A percentile compares a stretch with the other conserved stretches of the same genome.
These are phyloP conservation scores for Hesperia comma DNA, from an alignment of 2,888 invertebrate genomes.

Conservation along the genomic window DNA sequence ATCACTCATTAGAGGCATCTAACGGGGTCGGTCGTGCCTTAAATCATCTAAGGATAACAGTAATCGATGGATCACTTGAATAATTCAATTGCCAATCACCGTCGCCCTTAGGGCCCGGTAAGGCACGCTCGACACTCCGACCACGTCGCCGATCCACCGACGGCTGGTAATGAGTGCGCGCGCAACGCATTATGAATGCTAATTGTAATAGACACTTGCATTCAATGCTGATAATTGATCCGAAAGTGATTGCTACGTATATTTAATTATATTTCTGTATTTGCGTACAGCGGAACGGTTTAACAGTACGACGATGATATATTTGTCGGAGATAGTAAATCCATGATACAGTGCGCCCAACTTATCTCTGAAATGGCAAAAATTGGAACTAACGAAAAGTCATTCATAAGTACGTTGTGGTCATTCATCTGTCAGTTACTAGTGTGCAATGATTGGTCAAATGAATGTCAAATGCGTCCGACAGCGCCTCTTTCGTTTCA, in stretches of 20 bases:
- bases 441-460: too few species aligned
- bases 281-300: too few species aligned
- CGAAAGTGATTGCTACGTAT: conserved; percentile 44
- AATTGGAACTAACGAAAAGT: too few species aligned
- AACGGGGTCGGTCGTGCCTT: conserved; percentile 29
- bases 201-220: conserved; percentile 57
- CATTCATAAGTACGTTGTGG: too few species aligned
- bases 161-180: conserved; percentile 67
- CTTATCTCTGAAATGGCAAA: too few species aligned
- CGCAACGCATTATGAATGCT: conserved; percentile 63
- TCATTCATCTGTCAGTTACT: too few species aligned
- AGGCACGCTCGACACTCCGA: conserved; percentile 59
- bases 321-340: too few species aligned
- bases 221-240: conserved; percentile 61
- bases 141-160: conserved; percentile 69
- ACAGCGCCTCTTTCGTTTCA: too few species aligned
- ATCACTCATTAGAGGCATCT: conserved; percentile 11
- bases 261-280: too few species aligned
- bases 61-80: conserved; percentile 53
- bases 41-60: conserved; percentile 60
- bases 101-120: conserved; percentile 54
- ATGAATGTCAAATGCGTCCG: too few species aligned
- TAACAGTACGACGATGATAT: too few species aligned
- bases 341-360: too few species aligned
- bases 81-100: conserved; percentile 58